phyloP scores from a whole-genome alignment of 1,140 invertebrate genomes.

The Laupala kohalensis region DNA sequence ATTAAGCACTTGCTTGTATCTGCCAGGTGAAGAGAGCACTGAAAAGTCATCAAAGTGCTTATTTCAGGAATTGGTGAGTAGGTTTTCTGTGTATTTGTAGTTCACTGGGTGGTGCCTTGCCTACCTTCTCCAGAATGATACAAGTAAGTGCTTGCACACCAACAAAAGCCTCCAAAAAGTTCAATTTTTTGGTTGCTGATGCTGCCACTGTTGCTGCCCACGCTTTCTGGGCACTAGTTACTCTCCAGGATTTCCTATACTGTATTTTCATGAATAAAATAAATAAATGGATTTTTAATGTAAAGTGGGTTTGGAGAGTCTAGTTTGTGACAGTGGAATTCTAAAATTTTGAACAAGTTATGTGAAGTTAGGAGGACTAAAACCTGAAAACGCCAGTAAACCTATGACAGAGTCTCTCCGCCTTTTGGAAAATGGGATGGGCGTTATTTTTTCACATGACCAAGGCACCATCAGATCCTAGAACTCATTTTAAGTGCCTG shows the following conservation, averaged over 20 bases:
- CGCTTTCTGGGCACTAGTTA: neutral
- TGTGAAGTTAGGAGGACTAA: neutral
- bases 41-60: neutral
- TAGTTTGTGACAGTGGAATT: neutral
- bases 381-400: neutral
- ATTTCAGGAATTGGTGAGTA: neutral
- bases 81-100: neutral
- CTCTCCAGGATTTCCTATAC: neutral
- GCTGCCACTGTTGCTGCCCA: neutral
- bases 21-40: neutral
- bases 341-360: neutral
- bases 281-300: neutral
- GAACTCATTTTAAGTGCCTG: slow-evolving; percentile 1
- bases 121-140: neutral
- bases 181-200: neutral
- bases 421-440: neutral
- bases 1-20: slow-evolving; percentile 1
- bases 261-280: neutral
- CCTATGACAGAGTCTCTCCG: neutral
- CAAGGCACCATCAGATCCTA: neutral
- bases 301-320: neutral
- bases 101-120: neutral
- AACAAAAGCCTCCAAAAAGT: neutral
- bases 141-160: neutral
- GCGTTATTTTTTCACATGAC: neutral